Conservation (phyloP, 2,888 invertebrate species). For the Mimumesa dahlbomi region DNA sequence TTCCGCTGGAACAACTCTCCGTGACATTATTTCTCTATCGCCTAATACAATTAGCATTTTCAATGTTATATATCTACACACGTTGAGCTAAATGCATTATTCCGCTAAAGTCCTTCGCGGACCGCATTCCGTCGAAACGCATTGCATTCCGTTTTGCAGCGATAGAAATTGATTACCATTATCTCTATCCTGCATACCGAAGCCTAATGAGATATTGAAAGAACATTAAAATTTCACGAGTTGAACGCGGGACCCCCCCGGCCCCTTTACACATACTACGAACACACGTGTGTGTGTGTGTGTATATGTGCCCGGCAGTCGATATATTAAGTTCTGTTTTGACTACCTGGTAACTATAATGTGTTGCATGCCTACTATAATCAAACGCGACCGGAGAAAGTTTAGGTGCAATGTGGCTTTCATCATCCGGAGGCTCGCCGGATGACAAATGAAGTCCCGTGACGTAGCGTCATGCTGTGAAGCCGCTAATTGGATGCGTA, state of each 20-base stretch:
- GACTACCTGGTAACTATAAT: too few relatives aligned
- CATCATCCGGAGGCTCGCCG: slow-evolving; percentile 48
- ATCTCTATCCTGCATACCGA: background rate
- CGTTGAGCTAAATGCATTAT: background rate
- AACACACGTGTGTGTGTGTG: too few relatives aligned
- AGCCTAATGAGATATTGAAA: too few relatives aligned
- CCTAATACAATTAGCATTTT: background rate
- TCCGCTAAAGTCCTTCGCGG: background rate
- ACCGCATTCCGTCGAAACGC: background rate
- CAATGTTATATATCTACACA: background rate
- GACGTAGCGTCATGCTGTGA: slow-evolving; percentile 57
- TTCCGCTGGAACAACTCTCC: slow-evolving; percentile 11
- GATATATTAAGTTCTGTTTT: too few relatives aligned
- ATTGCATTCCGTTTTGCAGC: background rate
- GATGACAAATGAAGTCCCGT: slow-evolving; percentile 63
- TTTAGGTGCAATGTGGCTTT: slow-evolving; percentile 60
- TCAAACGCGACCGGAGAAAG: slow-evolving; percentile 58
- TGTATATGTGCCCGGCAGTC: too few relatives aligned
- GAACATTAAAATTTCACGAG: slow-evolving; percentile 22
- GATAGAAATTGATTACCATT: slow-evolving; percentile 5
- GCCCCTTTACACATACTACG: too few relatives aligned
- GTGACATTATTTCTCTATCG: background rate
- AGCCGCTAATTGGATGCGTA: slow-evolving; percentile 67
- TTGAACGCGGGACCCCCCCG: background rate
- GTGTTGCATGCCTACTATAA: slow-evolving; percentile 39